phyloP scores from a whole-genome alignment of 2,797 vertebrate genomes.

The Sciaenops ocellatus region DNA sequence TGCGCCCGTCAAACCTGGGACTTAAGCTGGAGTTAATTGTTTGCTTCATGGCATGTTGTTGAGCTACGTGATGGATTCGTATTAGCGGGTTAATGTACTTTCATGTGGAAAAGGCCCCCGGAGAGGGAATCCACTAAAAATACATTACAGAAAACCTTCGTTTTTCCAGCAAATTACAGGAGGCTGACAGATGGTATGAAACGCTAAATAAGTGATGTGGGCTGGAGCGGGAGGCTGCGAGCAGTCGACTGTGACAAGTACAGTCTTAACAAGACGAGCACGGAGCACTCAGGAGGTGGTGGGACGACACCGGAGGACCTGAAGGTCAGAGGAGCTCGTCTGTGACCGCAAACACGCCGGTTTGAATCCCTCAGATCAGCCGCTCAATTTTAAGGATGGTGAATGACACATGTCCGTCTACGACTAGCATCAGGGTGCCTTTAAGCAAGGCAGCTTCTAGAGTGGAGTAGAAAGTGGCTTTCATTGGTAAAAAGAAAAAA shows the following conservation, averaged over 20 bases:
- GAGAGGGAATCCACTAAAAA: constrained; percentile 75
- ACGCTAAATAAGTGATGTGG: constrained; percentile 75
- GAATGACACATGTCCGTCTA: constrained; percentile 13
- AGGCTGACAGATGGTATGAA: constrained; percentile 73
- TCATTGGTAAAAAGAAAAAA: constrained; percentile 12
- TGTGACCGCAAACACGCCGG: constrained; percentile 24
- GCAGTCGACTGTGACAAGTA: constrained; percentile 70
- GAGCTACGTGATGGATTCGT: constrained; percentile 71
- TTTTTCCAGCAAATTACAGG: constrained; percentile 69
- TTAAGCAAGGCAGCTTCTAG: constrained; percentile 10
- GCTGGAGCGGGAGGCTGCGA: constrained; percentile 54
- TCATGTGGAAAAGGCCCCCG: constrained; percentile 67
- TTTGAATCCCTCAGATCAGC: constrained; percentile 10
- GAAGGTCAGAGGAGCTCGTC: constrained; percentile 20
- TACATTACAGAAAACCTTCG: constrained; percentile 64
- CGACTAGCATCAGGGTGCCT: neutral
- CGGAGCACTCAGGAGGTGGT: constrained; percentile 39
- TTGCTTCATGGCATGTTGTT: constrained; percentile 75
- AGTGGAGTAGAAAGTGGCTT: neutral
- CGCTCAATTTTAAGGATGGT: neutral
- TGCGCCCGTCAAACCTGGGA: constrained; percentile 77
- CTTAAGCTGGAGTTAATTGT: constrained; percentile 77
- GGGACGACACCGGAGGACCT: constrained; percentile 9
- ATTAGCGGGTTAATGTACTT: constrained; percentile 80
- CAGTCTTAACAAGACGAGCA: constrained; percentile 42